Evolutionary conservation across 1,140 invertebrate species (phyloP).

Genomic region (Trypoxylus dichotomus): DNA sequence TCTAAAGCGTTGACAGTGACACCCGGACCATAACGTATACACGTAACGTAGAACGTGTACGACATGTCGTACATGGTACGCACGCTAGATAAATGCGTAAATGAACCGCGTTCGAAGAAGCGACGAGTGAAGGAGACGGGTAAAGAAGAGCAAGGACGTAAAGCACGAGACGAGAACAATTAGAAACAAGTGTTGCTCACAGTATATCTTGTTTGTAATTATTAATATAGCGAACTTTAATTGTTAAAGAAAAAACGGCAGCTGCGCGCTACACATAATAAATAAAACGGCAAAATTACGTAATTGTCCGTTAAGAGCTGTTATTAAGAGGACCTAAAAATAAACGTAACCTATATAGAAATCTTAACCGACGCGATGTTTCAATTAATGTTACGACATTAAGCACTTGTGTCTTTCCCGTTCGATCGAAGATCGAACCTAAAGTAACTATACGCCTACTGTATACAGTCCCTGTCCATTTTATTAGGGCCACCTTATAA

Average conservation of each 20-base stretch:
- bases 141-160: too few species aligned
- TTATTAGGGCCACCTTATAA: too few species aligned
- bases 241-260: conserved; percentile 53
- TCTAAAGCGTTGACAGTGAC: conserved; percentile 38
- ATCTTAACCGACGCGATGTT: not conserved
- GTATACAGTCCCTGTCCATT: too few species aligned
- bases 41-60: too few species aligned
- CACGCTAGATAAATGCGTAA: too few species aligned
- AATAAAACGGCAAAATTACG: conserved; percentile 48
- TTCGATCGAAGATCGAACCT: not conserved
- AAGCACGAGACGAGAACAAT: conserved; percentile 35
- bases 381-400: not conserved
- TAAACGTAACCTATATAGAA: conserved; percentile 19
- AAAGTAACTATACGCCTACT: too few species aligned
- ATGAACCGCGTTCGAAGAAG: not conserved
- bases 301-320: conserved; percentile 41
- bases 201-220: conserved; percentile 46
- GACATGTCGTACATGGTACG: not conserved
- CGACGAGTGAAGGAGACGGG: not conserved
- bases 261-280: conserved; percentile 51
- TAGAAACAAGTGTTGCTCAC: conserved; percentile 50
- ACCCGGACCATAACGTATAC: conserved; percentile 20
- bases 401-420: not conserved
- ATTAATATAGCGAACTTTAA: conserved; percentile 51
- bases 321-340: conserved; percentile 24